Conservation (phyloP, 2,113 vertebrate species). For the Geothlypis trichas region DNA sequence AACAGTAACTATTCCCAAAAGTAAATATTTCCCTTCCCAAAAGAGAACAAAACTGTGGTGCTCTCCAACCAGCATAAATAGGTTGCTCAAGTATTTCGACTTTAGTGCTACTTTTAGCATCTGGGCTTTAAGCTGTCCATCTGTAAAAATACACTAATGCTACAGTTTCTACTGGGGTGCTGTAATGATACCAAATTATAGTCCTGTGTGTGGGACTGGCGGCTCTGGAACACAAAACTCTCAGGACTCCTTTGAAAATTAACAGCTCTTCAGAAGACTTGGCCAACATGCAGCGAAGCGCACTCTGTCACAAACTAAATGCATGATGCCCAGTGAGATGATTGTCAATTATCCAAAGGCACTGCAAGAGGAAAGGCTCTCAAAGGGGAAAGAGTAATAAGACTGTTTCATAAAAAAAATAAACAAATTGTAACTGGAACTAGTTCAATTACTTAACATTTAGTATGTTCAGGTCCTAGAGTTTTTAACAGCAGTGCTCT, state of each 20-base stretch:
- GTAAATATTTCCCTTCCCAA: not conserved
- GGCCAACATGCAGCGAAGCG: not conserved
- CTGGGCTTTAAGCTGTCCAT: not conserved
- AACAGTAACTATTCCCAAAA: not conserved
- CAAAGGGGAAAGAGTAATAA: not conserved
- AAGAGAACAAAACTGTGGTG: not conserved
- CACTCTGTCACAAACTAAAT: not conserved
- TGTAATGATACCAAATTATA: not conserved
- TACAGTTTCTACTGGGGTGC: not conserved
- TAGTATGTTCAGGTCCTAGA: not conserved
- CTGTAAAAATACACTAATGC: not conserved
- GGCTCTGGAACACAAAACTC: not conserved
- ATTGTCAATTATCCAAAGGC: not conserved
- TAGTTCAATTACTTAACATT: not conserved
- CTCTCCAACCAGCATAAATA: not conserved
- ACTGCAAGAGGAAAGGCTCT: not conserved
- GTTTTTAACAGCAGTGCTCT: not conserved
- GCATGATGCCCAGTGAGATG: not conserved
- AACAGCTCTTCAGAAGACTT: not conserved
- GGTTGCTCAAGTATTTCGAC: not conserved
- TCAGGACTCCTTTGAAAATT: not conserved
- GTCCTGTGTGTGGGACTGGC: not conserved
- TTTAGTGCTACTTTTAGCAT: not conserved
- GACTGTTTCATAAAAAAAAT: not conserved
- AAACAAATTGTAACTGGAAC: not conserved